phyloP scores from a whole-genome alignment of 2,888 invertebrate species.

The Tuberolachnus salignus region DNA sequence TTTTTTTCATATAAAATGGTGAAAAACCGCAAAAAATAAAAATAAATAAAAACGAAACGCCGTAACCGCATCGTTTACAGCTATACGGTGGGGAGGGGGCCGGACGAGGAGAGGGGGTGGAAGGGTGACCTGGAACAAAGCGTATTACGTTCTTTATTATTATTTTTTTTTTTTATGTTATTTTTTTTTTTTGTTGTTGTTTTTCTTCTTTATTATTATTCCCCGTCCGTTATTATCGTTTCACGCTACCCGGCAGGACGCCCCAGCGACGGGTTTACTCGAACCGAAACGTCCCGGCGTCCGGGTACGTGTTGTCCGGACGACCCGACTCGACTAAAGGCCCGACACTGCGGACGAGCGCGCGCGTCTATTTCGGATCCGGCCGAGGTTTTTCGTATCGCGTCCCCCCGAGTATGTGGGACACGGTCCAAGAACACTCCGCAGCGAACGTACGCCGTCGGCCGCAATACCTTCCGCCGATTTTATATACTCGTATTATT shows the following conservation, averaged over 20 bases:
- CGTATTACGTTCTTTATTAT: slow-evolving; percentile 3
- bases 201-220: slow-evolving; percentile 1
- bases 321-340: too few relatives aligned
- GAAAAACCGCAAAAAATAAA: slow-evolving; percentile 17
- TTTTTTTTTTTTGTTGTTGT: background rate
- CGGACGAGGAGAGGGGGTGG: too few relatives aligned
- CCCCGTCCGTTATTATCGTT: slow-evolving; percentile 38
- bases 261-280: slow-evolving; percentile 17
- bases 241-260: slow-evolving; percentile 18
- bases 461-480: too few relatives aligned
- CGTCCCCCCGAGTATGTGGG: too few relatives aligned
- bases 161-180: too few relatives aligned
- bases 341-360: too few relatives aligned
- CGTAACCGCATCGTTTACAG: slow-evolving; percentile 37
- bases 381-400: too few relatives aligned
- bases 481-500: too few relatives aligned
- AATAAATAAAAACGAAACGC: background rate
- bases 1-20: background rate
- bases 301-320: slow-evolving; percentile 2
- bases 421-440: too few relatives aligned
- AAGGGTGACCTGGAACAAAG: slow-evolving; percentile 22
- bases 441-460: too few relatives aligned
- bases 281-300: slow-evolving; percentile 47
- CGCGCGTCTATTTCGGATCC: too few relatives aligned
- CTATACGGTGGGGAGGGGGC: too few relatives aligned